Evolutionary conservation across 1,140 invertebrate genomes (phyloP).

Genomic region (Atta cephalotes): DNA sequence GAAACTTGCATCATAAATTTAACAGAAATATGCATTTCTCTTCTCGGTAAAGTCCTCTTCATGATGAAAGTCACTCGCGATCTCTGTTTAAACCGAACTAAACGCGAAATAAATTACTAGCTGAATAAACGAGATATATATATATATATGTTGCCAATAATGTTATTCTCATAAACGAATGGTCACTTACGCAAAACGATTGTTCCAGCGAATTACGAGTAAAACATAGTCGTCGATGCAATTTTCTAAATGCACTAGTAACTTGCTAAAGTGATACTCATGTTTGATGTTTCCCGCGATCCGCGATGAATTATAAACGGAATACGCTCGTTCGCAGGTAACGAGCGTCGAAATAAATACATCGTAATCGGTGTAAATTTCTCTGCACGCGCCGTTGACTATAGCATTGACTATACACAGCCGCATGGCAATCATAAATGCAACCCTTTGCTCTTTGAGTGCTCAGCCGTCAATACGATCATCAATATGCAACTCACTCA

Average conservation of each 20-base stretch:
- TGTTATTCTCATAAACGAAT: conserved; percentile 40
- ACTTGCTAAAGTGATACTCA: conserved; percentile 45
- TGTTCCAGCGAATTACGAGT: conserved; percentile 27
- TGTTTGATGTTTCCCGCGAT: conserved; percentile 49
- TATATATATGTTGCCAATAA: not conserved
- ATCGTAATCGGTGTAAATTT: conserved; percentile 56
- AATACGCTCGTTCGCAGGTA: conserved; percentile 13
- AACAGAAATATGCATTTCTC: conserved; percentile 24
- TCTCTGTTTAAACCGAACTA: conserved; percentile 1
- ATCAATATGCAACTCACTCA: conserved; percentile 58
- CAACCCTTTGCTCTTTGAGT: conserved; percentile 54
- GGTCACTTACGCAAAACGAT: conserved; percentile 33
- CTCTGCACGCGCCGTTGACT: conserved; percentile 41
- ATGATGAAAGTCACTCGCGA: conserved; percentile 22
- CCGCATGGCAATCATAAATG: conserved; percentile 44
- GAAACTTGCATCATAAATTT: conserved; percentile 16
- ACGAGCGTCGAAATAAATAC: conserved; percentile 53
- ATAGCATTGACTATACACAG: not conserved
- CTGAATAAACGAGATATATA: not conserved
- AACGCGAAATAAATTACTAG: conserved; percentile 39
- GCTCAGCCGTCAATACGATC: conserved; percentile 49
- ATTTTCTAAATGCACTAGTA: conserved; percentile 58
- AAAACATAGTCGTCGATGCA: conserved; percentile 39
- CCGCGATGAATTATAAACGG: conserved; percentile 52
- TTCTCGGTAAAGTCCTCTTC: not conserved